Base-by-base conservation (phyloP, 53 echinoderm and acorn worm genomes). In the Pentamera pediparva region DNA sequence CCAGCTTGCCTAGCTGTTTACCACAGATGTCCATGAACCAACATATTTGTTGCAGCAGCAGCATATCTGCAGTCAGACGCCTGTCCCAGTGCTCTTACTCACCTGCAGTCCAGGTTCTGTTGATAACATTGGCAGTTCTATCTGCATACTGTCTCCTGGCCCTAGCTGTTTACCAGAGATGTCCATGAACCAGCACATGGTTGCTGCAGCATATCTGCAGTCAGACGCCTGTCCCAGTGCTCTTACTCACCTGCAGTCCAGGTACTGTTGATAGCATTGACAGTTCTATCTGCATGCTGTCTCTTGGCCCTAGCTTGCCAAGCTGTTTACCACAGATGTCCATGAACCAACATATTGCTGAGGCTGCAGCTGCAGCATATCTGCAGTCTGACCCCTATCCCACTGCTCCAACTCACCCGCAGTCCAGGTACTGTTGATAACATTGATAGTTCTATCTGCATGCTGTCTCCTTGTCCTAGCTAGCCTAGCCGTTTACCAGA, bases 71-170 rank as follows among this genome's bases (percentile, higher is more conserved):
- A n/a, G n/a, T n/a, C n/a, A n/a, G n/a, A n/a, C n/a, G n/a, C n/a
- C n/a, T n/a, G n/a, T n/a, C n/a, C n/a, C n/a, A n/a, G n/a, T n/a
- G n/a, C n/a, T n/a, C n/a, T n/a, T n/a, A n/a, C 58, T 57, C 58
- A 98, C 98, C 89, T 92, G 90, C 69, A 98, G 57, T 36, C 98
- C 98, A 32, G 98, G 98, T 32, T 86, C 64, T 9, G 91, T 88
- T 27, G 98, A 77, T 35, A 98, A 45, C 73, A 98, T 65, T 45
- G 47, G n/a, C 47, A 45, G 47, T 45, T 45, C 47, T 45, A 45
- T 45, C 1, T 12, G n/a, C 0, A 98, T 86, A 43, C 86, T 81
- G 28, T 78, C 84, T 10, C 92, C 89, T 0, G 98, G 98, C 4
- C 86, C 89, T 4, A 98, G 57, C 78, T 91, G 89, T 39, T 82